Evolutionary conservation across 2,888 invertebrate genomes (phyloP).

Genomic region (Mythimna pallens): DNA sequence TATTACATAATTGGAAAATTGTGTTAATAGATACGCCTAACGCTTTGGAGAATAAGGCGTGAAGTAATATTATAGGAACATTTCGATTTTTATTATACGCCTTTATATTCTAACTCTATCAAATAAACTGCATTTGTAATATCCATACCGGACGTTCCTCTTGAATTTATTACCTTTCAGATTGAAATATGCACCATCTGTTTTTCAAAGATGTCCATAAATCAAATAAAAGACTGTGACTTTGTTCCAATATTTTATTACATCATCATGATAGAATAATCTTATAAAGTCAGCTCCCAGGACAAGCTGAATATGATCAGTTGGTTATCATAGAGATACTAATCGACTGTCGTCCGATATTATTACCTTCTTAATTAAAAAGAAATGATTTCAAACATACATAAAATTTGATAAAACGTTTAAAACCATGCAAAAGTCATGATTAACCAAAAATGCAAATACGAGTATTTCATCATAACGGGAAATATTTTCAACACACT

Average conservation of each 20-base stretch:
- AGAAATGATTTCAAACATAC: too few species aligned
- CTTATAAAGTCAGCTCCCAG: neutral
- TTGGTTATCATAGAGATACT: too few species aligned
- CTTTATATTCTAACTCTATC: slow-evolving; percentile 35
- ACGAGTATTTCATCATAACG: too few species aligned
- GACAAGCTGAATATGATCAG: neutral
- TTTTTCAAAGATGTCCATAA: slow-evolving; percentile 47
- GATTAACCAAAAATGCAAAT: too few species aligned
- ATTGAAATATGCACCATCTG: slow-evolving; percentile 57
- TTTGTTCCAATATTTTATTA: slow-evolving; percentile 41
- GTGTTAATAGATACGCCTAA: neutral
- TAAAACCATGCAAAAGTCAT: too few species aligned
- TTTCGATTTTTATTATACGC: neutral
- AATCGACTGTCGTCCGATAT: neutral
- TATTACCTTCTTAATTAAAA: too few species aligned
- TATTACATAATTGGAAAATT: neutral
- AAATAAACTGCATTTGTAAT: slow-evolving; percentile 46
- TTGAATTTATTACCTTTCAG: slow-evolving; percentile 50
- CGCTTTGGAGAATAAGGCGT: neutral
- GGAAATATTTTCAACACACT: too few species aligned
- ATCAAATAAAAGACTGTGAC: slow-evolving; percentile 41
- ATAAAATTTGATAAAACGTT: too few species aligned
- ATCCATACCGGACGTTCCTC: slow-evolving; percentile 38
- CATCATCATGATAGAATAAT: slow-evolving; percentile 24
- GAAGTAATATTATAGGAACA: neutral